Percentiles rank a stretch among this genome's conserved stretches.
These are phyloP conservation scores for Passer domesticus DNA, from an alignment of 2,113 vertebrate species.

Conservation along the genomic window DNA sequence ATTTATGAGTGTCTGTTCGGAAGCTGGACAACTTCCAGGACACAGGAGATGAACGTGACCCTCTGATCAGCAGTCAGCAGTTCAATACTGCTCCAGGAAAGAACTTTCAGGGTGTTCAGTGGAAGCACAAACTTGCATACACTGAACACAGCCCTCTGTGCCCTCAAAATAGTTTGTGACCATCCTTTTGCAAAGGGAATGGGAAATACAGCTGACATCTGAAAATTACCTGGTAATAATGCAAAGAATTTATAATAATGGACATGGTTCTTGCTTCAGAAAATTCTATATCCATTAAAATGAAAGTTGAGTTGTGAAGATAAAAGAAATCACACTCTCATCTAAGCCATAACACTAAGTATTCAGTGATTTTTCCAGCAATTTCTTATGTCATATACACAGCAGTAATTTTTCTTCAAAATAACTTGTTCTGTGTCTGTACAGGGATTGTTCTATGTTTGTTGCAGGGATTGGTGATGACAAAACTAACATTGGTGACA, in stretches of 20 bases:
- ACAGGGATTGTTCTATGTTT: not conserved
- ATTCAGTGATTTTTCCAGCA: not conserved
- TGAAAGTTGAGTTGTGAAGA: not conserved
- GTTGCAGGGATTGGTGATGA: not conserved
- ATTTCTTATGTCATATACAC: not conserved
- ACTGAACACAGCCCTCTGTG: not conserved
- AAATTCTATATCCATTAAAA: not conserved
- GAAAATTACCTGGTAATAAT: not conserved
- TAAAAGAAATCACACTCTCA: not conserved
- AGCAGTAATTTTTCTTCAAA: not conserved
- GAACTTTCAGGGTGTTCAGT: not conserved
- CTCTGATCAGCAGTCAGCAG: constrained; percentile 1
- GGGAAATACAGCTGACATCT: not conserved
- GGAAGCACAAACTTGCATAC: not conserved
- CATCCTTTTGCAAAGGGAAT: not conserved
- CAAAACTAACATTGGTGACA: not conserved
- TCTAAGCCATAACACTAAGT: not conserved
- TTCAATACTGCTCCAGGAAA: not conserved
- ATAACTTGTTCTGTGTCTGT: not conserved
- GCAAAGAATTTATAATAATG: not conserved
- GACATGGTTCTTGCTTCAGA: not conserved
- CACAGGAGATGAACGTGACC: not conserved
- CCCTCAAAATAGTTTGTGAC: not conserved
- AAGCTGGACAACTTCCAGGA: constrained; percentile 29
- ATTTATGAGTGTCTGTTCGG: not conserved